Evolutionary conservation across 1,140 invertebrate species (phyloP).

Genomic region (Drosophila eugracilis): DNA sequence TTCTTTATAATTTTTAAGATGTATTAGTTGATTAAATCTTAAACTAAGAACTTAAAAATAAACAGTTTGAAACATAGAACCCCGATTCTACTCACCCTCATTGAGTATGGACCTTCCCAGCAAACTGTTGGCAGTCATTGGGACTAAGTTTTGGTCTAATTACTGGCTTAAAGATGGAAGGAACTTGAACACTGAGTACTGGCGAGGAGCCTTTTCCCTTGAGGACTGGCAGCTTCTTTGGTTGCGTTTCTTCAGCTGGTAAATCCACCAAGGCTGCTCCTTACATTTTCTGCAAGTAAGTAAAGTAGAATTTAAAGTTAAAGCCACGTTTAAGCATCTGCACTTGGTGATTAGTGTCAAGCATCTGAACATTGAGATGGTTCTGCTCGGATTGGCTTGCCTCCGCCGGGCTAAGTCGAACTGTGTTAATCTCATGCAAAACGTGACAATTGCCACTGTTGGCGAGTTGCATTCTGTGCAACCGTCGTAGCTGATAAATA

Average conservation of each 20-base stretch:
- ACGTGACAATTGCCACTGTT: constrained; percentile 60
- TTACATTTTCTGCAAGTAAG: constrained; percentile 69
- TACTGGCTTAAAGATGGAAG: constrained; percentile 7
- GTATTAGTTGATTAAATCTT: too few relatives aligned
- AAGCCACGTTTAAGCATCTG: constrained; percentile 10
- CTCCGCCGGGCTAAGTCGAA: constrained; percentile 19
- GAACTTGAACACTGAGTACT: not conserved
- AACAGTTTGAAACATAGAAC: too few relatives aligned
- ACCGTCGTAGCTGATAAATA: constrained; percentile 43
- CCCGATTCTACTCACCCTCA: constrained; percentile 58
- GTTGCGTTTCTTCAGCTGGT: constrained; percentile 48
- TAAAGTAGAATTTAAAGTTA: not conserved
- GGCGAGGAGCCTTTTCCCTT: not conserved
- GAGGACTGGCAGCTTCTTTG: constrained; percentile 54
- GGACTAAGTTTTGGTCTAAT: constrained; percentile 30
- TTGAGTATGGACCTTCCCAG: constrained; percentile 70
- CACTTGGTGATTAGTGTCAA: constrained; percentile 40
- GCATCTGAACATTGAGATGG: constrained; percentile 21
- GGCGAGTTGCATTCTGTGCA: constrained; percentile 27
- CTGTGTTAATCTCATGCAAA: constrained; percentile 63
- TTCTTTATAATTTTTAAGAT: too few relatives aligned
- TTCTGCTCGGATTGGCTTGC: constrained; percentile 17
- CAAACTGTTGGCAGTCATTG: constrained; percentile 78
- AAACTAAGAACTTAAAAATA: too few relatives aligned
- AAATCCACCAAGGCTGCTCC: not conserved